Percentiles rank a stretch among this genome's conserved stretches.
These are phyloP conservation scores for Calameuta idolon DNA, from an alignment of 2,888 invertebrate genomes.

Conservation along the genomic window DNA sequence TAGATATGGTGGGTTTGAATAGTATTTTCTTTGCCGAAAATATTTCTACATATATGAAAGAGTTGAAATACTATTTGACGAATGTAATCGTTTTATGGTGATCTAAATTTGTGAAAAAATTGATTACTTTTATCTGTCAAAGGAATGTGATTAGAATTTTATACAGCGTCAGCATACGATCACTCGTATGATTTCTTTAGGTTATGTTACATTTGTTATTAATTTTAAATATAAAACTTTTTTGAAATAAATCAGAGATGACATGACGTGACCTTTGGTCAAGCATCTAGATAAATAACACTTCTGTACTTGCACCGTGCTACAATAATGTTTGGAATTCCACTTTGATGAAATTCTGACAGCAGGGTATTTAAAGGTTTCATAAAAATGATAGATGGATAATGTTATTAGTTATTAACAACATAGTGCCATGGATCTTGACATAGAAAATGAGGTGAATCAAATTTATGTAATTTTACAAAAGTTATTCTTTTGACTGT, in stretches of 20 bases:
- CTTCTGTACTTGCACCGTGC: background rate
- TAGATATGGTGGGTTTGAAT: background rate
- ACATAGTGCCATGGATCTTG: constrained; percentile 28
- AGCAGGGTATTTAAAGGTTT: background rate
- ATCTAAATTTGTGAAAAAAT: background rate
- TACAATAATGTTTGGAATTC: background rate
- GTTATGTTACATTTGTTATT: constrained; percentile 28
- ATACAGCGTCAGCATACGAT: background rate
- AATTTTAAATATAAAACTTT: constrained; percentile 16
- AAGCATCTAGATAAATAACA: constrained; percentile 18
- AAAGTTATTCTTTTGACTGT: background rate
- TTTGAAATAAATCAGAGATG: constrained; percentile 22
- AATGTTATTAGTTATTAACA: constrained; percentile 14
- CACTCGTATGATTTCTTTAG: constrained; percentile 7
- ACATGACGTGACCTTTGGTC: constrained; percentile 35
- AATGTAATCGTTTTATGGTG: background rate
- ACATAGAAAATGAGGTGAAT: constrained; percentile 33
- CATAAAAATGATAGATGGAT: constrained; percentile 19
- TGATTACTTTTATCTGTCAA: background rate
- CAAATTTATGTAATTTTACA: background rate
- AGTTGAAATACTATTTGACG: background rate
- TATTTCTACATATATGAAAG: background rate
- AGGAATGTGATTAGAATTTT: background rate
- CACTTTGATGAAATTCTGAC: background rate
- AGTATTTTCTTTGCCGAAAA: background rate